A percentile compares a stretch with the other conserved stretches of the same genome.
Conservation (phyloP, 2,113 vertebrate genomes). For the Hiodon alosoides region DNA sequence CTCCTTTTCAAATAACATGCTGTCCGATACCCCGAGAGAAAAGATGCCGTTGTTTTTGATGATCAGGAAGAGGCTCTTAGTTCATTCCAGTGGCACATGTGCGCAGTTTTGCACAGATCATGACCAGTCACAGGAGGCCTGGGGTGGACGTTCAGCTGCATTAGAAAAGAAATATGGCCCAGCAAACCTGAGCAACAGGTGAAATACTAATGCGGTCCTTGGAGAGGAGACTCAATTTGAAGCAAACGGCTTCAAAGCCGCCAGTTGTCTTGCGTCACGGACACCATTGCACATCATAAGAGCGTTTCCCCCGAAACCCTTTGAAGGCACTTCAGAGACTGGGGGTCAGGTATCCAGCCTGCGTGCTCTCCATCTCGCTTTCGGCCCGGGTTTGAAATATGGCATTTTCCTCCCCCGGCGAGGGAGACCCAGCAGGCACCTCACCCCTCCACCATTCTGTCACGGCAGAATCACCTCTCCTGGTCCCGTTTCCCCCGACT, state of each 20-base stretch:
- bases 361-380: background rate
- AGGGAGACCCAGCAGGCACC: background rate
- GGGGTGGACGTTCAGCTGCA: no score
- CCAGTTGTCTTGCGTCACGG: background rate
- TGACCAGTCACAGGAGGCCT: no score
- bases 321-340: background rate
- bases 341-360: background rate
- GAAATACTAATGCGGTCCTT: no score
- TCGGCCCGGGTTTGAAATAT: constrained; percentile 8
- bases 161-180: no score
- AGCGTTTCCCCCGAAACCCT: background rate
- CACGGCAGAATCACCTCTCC: background rate
- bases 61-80: no score
- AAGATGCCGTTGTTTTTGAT: no score
- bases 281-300: background rate
- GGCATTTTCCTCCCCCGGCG: background rate
- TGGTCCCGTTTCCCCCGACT: constrained; percentile 29
- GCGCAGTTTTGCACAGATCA: no score
- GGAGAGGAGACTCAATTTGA: background rate
- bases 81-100: no score
- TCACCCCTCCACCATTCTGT: background rate
- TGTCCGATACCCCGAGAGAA: no score
- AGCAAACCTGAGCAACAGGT: no score
- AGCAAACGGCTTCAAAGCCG: background rate
- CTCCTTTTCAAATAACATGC: no score